Evolutionary conservation across 2,888 invertebrate genomes (phyloP), one percentile per base, ranked within the genome.

Genomic region (Drosophila setosimentum): DNA sequence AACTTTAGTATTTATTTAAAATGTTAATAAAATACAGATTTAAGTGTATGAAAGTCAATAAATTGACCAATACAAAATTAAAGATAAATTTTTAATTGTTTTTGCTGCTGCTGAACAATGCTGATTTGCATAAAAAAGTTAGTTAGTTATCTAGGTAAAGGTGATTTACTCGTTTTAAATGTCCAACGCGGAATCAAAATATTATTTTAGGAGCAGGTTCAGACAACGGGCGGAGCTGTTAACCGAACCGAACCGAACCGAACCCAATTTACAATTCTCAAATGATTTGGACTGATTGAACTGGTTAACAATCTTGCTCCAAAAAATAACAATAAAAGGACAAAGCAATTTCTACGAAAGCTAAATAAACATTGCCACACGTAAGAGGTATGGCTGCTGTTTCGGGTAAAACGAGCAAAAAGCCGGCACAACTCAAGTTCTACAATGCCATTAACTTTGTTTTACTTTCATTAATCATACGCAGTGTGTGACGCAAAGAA

Each of bases 401-500:
- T 3, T 45, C 2, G 21, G 21, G 24, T 24, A 45, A 21, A 16
- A 13, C 13, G 45, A 24, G 45, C 24, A 45, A 45, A 45, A 45
- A 16, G 16, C 21, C 13, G 2, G 16, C 45, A 45, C 45, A 24
- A 8, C 45, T 24, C 24, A 16, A 29, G 37, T 55, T 29, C 4
- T 13, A n/a, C 5, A 37, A 37, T 37, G 37, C 35, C 35, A 24
- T 54, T 35, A 35, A 54, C 27, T 55, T 37, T n/a, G 27, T 55
- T 29, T 13, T 55, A 27, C 27, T 59, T 18, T 53, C 71, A 78
- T 78, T 71, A 78, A 75, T 78, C 71, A 78, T 67, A 78, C 78
- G 70, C 74, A 58, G 45, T 58, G 66, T 74, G 70, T 42, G 60
- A 63, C 66, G 57, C 53, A 48, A 40, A 35, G 24, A 11, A 33